These are phyloP conservation scores for Sula dactylatra DNA, from an alignment of 2,113 vertebrate genomes.

Conservation along the genomic window DNA sequence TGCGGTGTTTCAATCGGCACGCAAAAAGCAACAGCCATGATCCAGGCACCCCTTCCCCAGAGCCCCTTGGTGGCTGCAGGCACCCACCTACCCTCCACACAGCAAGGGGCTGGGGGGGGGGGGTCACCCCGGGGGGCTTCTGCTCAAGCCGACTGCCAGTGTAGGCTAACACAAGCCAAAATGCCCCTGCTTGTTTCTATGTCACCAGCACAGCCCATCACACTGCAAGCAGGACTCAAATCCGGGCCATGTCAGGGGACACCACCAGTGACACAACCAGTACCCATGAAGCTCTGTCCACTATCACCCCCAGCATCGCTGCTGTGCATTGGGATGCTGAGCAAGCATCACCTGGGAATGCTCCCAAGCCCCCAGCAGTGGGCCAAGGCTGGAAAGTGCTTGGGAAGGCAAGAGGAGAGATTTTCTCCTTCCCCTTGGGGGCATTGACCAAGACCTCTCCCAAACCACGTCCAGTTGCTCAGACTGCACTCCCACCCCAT, in stretches of 20 bases:
- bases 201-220: background rate
- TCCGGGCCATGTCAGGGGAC: background rate
- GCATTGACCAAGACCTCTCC: background rate
- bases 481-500: background rate
- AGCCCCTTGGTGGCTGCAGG: background rate
- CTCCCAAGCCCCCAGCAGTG: background rate
- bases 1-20: rapidly evolving
- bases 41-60: background rate
- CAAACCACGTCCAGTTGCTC: background rate
- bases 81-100: background rate
- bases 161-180: background rate
- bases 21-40: background rate
- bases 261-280: background rate
- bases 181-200: background rate
- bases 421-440: background rate
- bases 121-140: background rate
- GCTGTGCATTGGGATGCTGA: background rate
- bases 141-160: background rate
- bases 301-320: background rate
- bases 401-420: background rate
- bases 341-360: background rate
- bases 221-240: background rate
- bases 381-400: background rate
- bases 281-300: background rate
- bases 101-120: rapidly evolving